Percentiles rank a stretch among this genome's conserved stretches.
Conservation (phyloP, 2,888 invertebrate species). For the Creontiades dilutus region DNA sequence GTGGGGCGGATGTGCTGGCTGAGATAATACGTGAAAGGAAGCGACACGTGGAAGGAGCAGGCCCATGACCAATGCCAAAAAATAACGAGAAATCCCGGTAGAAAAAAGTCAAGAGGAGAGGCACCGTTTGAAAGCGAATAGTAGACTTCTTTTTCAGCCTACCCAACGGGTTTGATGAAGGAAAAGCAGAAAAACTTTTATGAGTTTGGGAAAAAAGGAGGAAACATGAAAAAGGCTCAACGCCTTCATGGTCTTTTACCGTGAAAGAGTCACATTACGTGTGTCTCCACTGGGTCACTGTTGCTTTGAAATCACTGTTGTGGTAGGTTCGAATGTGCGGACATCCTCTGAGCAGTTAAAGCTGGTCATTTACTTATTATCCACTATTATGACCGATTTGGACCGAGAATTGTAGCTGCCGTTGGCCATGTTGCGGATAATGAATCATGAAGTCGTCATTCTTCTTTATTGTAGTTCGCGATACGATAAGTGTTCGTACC, state of each 20-base stretch:
- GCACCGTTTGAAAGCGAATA: background rate
- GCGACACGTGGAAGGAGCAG: conserved; percentile 1
- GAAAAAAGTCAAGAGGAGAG: background rate
- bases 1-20: background rate
- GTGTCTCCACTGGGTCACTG: background rate
- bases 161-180: conserved; percentile 20
- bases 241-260: background rate
- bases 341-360: too few species aligned
- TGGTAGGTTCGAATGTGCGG: too few species aligned
- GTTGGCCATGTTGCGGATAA: too few species aligned
- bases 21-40: conserved; percentile 13
- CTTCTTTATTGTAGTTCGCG: background rate
- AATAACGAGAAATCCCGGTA: background rate
- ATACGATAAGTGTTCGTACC: background rate
- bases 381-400: too few species aligned
- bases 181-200: conserved; percentile 1
- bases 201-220: background rate
- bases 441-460: too few species aligned
- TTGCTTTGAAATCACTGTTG: background rate
- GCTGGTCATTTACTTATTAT: too few species aligned
- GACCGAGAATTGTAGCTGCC: too few species aligned
- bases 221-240: conserved; percentile 4
- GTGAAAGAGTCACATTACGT: background rate
- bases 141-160: background rate
- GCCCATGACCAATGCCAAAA: conserved; percentile 38